Evolutionary conservation across 2,888 invertebrate genomes (phyloP).

Genomic region (Aleiodes leptofemur): DNA sequence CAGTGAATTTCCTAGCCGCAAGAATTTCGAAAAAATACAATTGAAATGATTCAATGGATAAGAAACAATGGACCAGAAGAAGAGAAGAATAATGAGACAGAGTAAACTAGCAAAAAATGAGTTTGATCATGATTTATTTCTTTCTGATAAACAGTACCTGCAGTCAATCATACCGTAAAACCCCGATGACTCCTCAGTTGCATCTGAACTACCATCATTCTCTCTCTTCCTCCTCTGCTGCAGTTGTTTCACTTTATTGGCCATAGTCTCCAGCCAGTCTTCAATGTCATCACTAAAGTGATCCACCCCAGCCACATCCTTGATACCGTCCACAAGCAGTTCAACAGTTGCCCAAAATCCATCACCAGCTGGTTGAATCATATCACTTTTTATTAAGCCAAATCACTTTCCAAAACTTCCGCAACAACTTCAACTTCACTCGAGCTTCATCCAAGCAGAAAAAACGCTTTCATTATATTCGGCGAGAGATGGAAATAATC

Average conservation of each 20-base stretch:
- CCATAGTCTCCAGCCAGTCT: conserved; percentile 66
- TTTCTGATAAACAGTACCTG: conserved; percentile 49
- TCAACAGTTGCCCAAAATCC: conserved; percentile 82
- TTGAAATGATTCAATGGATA: too few relatives aligned
- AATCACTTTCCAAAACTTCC: neutral
- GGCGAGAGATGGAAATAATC: neutral
- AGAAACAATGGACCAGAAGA: too few relatives aligned
- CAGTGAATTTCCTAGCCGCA: neutral
- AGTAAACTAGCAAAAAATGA: too few relatives aligned
- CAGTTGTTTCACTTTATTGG: conserved; percentile 56
- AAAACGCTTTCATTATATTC: neutral
- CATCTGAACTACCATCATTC: conserved; percentile 40
- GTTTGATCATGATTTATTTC: too few relatives aligned
- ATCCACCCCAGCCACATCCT: conserved; percentile 44
- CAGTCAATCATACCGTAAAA: conserved; percentile 50
- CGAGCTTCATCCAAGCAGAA: neutral
- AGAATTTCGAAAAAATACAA: too few relatives aligned
- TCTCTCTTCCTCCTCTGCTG: conserved; percentile 33
- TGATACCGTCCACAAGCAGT: conserved; percentile 71
- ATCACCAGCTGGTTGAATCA: conserved; percentile 70
- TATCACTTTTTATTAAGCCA: conserved; percentile 19
- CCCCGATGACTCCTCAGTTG: conserved; percentile 34
- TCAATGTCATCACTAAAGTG: conserved; percentile 63
- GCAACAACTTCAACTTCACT: neutral
- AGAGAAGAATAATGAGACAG: too few relatives aligned